phyloP scores from a whole-genome alignment of 2,888 invertebrate species.

The Ditula angustiorana region DNA sequence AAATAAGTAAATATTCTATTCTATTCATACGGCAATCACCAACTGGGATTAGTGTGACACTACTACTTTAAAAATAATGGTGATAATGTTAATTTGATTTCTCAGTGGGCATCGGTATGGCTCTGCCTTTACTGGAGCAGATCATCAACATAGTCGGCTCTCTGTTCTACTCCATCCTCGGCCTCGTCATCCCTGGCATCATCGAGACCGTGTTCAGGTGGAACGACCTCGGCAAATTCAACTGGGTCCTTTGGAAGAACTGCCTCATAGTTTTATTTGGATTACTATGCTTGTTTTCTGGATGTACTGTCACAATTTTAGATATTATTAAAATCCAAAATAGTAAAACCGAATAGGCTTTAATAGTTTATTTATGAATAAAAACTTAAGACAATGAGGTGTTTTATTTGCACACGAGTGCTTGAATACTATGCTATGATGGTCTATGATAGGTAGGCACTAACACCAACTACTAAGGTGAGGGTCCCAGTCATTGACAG shows the following conservation, averaged over 20 bases:
- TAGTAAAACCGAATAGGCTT: conserved; percentile 67
- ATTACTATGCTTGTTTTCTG: conserved; percentile 87
- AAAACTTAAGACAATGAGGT: no score
- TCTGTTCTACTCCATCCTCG: conserved; percentile 89
- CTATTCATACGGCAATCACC: no score
- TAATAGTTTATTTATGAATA: not conserved
- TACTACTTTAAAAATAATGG: no score
- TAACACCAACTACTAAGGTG: no score
- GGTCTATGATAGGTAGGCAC: no score
- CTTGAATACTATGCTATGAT: no score
- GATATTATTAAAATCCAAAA: conserved; percentile 75
- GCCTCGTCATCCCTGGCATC: conserved; percentile 90
- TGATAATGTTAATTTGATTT: conserved; percentile 43
- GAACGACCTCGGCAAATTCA: conserved; percentile 87
- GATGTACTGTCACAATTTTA: conserved; percentile 79
- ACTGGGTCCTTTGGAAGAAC: conserved; percentile 91
- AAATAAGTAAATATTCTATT: no score
- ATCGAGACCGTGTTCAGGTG: conserved; percentile 90
- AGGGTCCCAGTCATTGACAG: no score
- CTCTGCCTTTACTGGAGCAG: conserved; percentile 79
- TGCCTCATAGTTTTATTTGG: conserved; percentile 85
- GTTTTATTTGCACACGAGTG: no score
- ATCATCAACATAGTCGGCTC: conserved; percentile 80
- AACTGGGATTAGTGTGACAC: no score
- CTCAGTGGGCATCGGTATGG: conserved; percentile 76